Conservation (phyloP, 2,797 vertebrate genomes). For the Argentina silus region DNA sequence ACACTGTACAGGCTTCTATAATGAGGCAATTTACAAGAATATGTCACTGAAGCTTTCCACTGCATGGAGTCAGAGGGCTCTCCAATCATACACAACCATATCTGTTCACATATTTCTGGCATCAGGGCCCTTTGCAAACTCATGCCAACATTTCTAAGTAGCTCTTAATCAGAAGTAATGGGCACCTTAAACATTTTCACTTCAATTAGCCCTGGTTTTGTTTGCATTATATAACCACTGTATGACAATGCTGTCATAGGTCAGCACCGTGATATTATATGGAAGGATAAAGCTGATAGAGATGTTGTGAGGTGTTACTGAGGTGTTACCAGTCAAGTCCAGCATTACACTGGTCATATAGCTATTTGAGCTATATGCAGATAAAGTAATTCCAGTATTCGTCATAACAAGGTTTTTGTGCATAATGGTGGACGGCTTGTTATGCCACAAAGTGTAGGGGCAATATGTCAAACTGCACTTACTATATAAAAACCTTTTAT, state of each 20-base stretch:
- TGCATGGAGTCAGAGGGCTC: neutral
- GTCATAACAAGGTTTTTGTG: no score
- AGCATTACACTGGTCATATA: neutral
- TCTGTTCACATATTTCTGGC: neutral
- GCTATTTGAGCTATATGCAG: no score
- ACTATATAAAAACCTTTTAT: no score
- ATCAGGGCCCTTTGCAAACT: neutral
- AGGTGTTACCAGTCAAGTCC: neutral
- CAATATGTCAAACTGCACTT: no score
- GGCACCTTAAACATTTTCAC: neutral
- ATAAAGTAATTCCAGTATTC: no score
- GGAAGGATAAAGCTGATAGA: neutral
- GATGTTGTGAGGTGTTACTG: neutral
- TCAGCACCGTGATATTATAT: neutral
- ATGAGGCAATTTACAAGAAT: slow-evolving; percentile 48
- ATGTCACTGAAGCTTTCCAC: neutral
- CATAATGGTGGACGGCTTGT: no score
- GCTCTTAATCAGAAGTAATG: neutral
- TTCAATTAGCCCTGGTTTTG: neutral
- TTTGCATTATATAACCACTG: neutral
- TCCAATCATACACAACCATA: neutral
- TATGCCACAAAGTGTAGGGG: no score
- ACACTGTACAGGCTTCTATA: slow-evolving; percentile 27
- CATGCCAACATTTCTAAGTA: neutral
- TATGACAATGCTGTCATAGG: neutral